Evolutionary conservation across 2,113 vertebrate species (phyloP).

Genomic region (Raja brachyura): DNA sequence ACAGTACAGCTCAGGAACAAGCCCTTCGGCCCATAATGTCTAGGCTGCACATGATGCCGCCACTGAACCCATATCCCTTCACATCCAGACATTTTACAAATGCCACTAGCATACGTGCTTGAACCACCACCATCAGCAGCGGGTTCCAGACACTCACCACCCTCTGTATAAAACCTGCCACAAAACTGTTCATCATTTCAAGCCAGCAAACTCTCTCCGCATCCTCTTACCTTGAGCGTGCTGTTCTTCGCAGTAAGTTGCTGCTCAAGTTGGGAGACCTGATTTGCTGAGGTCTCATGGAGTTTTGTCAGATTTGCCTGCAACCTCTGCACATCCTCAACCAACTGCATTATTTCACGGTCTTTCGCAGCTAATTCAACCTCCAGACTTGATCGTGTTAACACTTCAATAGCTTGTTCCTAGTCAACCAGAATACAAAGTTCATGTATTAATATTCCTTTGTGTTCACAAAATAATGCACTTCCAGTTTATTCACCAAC

Average conservation of each 20-base stretch:
- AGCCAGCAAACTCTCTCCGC: background rate
- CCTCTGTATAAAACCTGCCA: background rate
- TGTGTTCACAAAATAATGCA: background rate
- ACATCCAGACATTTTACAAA: no score
- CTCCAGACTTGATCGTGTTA: constrained; percentile 79
- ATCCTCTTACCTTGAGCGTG: constrained; percentile 73
- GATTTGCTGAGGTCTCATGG: constrained; percentile 82
- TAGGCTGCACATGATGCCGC: no score
- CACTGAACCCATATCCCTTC: no score
- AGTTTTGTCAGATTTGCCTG: constrained; percentile 94
- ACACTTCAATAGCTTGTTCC: constrained; percentile 76
- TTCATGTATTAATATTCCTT: background rate
- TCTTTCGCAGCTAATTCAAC: constrained; percentile 90
- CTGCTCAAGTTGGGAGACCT: constrained; percentile 87
- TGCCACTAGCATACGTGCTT: no score
- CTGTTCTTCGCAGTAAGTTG: constrained; percentile 84
- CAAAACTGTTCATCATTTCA: background rate
- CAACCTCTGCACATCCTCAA: constrained; percentile 92
- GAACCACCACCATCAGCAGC: no score
- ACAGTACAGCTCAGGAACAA: no score
- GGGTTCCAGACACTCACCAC: no score
- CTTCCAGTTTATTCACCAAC: background rate
- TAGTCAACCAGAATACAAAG: constrained; percentile 41
- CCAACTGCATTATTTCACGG: constrained; percentile 87
- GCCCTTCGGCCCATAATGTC: no score